Evolutionary conservation across 2,113 vertebrate genomes (phyloP).

Genomic region (Microcebus griseorufus): DNA sequence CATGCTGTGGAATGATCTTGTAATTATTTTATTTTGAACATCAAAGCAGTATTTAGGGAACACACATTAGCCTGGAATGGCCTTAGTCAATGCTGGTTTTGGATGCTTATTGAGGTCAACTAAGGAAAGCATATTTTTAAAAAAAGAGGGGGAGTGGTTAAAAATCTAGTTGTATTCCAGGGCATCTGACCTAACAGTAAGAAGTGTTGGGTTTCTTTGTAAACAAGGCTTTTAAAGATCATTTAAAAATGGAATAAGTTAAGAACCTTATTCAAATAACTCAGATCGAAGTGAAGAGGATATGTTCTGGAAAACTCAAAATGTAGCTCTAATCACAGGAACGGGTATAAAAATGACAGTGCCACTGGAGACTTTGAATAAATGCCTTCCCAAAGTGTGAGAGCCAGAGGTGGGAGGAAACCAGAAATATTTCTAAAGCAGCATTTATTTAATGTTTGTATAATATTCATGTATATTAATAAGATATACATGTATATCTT

Average conservation of each 20-base stretch:
- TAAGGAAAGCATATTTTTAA: slow-evolving; percentile 51
- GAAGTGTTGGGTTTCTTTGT: slow-evolving; percentile 61
- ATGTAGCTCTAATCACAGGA: not conserved
- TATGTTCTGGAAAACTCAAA: not conserved
- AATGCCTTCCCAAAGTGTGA: not conserved
- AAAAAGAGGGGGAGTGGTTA: not conserved
- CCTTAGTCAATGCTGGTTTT: slow-evolving; percentile 7
- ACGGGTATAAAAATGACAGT: not conserved
- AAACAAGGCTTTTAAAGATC: slow-evolving; percentile 61
- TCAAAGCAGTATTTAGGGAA: slow-evolving; percentile 50
- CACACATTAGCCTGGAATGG: slow-evolving; percentile 31
- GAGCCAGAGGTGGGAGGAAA: not conserved
- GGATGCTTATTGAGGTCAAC: slow-evolving; percentile 34
- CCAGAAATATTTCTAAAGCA: not conserved
- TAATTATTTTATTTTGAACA: slow-evolving; percentile 50
- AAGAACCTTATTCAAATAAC: not conserved
- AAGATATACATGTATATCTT: not conserved
- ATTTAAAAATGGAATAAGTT: slow-evolving; percentile 53
- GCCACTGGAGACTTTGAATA: not conserved
- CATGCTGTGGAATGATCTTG: not conserved
- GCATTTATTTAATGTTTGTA: not conserved
- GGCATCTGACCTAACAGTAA: slow-evolving; percentile 62
- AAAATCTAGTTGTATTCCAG: slow-evolving; percentile 28
- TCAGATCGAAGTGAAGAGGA: not conserved
- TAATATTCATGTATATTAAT: not conserved